These are phyloP conservation scores for Flexamia atlantica DNA, from an alignment of 2,888 invertebrate genomes.

Conservation along the genomic window DNA sequence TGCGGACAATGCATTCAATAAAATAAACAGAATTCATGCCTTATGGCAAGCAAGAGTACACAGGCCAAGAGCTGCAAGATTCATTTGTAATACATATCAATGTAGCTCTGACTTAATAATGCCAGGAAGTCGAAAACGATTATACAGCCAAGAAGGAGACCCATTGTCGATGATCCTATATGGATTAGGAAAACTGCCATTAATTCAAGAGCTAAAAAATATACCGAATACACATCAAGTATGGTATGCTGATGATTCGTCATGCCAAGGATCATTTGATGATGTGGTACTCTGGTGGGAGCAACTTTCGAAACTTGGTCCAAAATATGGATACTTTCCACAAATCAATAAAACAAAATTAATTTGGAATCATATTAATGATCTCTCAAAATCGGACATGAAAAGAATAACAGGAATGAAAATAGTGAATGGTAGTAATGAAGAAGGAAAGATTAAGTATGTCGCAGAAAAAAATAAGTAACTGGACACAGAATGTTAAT, in stretches of 20 bases:
- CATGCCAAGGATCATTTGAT: not conserved
- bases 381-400: not conserved
- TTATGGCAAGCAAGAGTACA: conserved; percentile 30
- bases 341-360: not conserved
- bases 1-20: conserved; percentile 12
- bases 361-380: not conserved
- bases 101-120: not conserved
- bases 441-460: not conserved
- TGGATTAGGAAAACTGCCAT: not conserved
- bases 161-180: conserved; percentile 31
- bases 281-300: not conserved
- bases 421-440: not conserved
- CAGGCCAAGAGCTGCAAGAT: conserved; percentile 23
- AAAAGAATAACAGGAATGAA: not conserved
- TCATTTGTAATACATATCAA: conserved; percentile 38
- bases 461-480: conserved; percentile 68
- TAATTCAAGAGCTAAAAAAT: conserved; percentile 19
- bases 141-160: conserved; percentile 31
- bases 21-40: not conserved
- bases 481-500: too few species aligned
- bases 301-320: not conserved
- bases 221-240: not conserved
- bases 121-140: not conserved
- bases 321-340: conserved; percentile 8
- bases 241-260: conserved; percentile 32